Evolutionary conservation across 2,888 invertebrate genomes (phyloP), one percentile per base, ranked within the genome.

Genomic region (Prenolepis imparis): DNA sequence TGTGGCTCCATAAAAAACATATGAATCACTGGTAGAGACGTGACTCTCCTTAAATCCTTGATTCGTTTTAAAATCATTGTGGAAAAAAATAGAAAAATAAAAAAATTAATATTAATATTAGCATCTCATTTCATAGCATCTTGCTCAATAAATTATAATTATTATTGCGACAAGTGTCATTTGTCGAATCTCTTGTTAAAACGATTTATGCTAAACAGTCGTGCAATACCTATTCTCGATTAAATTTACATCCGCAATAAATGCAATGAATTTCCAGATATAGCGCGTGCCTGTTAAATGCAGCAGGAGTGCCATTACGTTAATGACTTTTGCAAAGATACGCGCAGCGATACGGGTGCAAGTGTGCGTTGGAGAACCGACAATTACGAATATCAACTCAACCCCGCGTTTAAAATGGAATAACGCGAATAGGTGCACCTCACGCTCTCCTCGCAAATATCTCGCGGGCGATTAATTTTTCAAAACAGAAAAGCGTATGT

Each of bases 391-490:
- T 74, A 74, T 18, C 36, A 66, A 75, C 39, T 55, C 12, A 63
- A 63, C n/a, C 15, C 28, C 3, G 28, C 15, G 21, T 41, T 67
- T 59, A 44, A 80, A 59, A 61, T 57, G 44, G 36, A 59, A 70
- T 24, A 59, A 70, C 57, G 44, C 55, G 5, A 8, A 28, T 28
- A 57, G 28, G 28, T 4, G 12, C 15, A 6, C 18, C 32, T 61
- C 24, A 15, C n/a, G n/a, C 28, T 74, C n/a, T 74, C 48, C n/a
- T 75, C 41, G 24, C 70, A 18, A 21, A 70, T n/a, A 52, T 78
- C 78, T 59, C 18, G 59, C 11, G 68, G 64, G 55, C 75, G 78
- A 89, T 89, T 84, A 89, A 89, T 85, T 82, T 84, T 78, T 84
- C 73, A 21, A 64, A 48, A 24, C 57, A 36, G 57, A 68, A 28